Conservation (phyloP, 2,113 vertebrate genomes). For the Aspiorhynchus laticeps region DNA sequence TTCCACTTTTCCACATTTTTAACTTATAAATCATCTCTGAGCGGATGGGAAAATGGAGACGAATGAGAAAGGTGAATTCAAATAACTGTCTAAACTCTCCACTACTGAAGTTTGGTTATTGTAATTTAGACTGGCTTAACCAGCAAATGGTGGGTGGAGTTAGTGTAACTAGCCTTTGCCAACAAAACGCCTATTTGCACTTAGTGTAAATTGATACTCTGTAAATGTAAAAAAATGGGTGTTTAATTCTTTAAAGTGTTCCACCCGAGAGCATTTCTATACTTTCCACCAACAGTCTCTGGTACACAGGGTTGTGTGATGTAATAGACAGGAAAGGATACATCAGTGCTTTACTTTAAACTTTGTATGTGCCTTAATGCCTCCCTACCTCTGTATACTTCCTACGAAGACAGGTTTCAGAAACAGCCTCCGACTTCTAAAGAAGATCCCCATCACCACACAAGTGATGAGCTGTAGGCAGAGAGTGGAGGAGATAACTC, state of each 20-base stretch:
- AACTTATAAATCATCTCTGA: no score
- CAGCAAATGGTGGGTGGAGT: not conserved
- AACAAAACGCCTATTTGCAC: not conserved
- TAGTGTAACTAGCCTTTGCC: not conserved
- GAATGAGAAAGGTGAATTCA: no score
- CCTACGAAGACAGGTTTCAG: not conserved
- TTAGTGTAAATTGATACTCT: not conserved
- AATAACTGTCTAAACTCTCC: not conserved
- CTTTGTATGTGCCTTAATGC: not conserved
- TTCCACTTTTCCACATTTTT: no score
- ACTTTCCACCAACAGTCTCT: not conserved
- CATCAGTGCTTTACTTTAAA: not conserved
- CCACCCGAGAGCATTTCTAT: not conserved
- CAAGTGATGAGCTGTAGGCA: not conserved
- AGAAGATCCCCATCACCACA: not conserved
- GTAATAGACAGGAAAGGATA: not conserved
- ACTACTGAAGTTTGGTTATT: not conserved
- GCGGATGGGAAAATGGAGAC: no score
- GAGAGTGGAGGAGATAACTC: not conserved
- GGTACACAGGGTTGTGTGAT: not conserved
- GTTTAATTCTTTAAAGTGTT: not conserved
- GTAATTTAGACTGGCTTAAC: not conserved
- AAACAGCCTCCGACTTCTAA: not conserved
- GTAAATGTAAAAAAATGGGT: not conserved
- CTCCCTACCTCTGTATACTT: not conserved